These are phyloP conservation scores for Zaprionus taronus DNA, from an alignment of 1,140 invertebrate species.

Conservation along the genomic window DNA sequence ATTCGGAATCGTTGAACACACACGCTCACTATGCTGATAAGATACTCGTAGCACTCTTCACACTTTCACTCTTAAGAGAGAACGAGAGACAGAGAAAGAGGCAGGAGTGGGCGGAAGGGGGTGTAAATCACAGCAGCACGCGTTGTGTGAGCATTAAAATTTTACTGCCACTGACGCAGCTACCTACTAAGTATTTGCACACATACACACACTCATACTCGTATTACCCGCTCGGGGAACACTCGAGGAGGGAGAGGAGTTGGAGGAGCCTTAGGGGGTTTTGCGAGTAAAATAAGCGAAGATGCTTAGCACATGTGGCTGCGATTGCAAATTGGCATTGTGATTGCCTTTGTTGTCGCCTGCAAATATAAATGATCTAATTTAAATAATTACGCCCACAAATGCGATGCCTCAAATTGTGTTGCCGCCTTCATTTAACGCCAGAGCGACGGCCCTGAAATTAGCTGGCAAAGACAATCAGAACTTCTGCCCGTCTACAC, in stretches of 20 bases:
- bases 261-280: conserved; percentile 3
- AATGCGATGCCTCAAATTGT: conserved; percentile 62
- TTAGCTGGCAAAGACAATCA: conserved; percentile 47
- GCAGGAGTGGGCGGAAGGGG: neutral
- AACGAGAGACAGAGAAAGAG: neutral
- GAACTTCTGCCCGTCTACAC: conserved; percentile 2
- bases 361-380: conserved; percentile 79
- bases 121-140: conserved; percentile 56
- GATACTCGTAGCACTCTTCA: conserved; percentile 64
- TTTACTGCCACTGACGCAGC: conserved; percentile 59
- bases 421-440: conserved; percentile 61
- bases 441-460: conserved; percentile 52
- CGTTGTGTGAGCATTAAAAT: conserved; percentile 66
- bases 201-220: neutral
- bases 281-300: conserved; percentile 23
- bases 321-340: conserved; percentile 53
- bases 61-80: conserved; percentile 49
- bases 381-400: conserved; percentile 77
- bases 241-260: neutral
- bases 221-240: conserved; percentile 1
- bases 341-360: conserved; percentile 70
- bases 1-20: conserved; percentile 43
- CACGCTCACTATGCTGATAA: conserved; percentile 59
- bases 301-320: conserved; percentile 60
- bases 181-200: conserved; percentile 45